Base-by-base conservation (phyloP, 2,797 vertebrate species). In the Pterois miles region DNA sequence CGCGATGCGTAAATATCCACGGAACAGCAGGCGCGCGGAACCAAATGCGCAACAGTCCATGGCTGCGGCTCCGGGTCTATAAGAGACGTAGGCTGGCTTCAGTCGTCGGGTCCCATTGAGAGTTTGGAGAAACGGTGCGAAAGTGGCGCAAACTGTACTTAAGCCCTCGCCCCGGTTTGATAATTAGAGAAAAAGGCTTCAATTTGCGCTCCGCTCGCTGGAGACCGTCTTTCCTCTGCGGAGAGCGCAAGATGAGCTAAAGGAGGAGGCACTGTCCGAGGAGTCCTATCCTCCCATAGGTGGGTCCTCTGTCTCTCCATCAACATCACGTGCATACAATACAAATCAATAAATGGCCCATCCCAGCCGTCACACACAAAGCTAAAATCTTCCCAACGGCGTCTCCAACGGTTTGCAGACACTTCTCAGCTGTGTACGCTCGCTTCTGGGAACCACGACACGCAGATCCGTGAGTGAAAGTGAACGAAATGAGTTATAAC, bases 31-130 rank as follows among this genome's bases (percentile, higher is more conserved):
- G 50, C 81, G 83, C 66, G 57, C 40, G 20, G 72, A 63, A 48
- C 46, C 78, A 52, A 18, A 65, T 2, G 74, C 80, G 76, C 80
- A 65, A 1, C 46, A 4, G 57, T 85, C 81, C 94, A 93, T 94
- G 66, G 18, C 74, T 81, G 87, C 74, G 16, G 83, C 71, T 75
- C 63, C 33, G 23, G 20, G 25, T 18, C 1, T 46, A 18, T 16
- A 16, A 63, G 31, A 64, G 40, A 64, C 64, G 80, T 74, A 12
- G 48, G 56, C 22, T 40, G 23, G 23, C 1, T n/a, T 86, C 86
- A 86, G 76, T 77, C 73, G 23, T 75, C 53, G 0, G 78, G 52
- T 90, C 75, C 88, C 92, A 92, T 93, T 64, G 53, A 78, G 12
- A 22, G 58, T 53, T 9, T 18, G 52, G n/a, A 67, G 25, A 76